Evolutionary conservation across 2,888 invertebrate species (phyloP).

Genomic region (Acronicta psi): DNA sequence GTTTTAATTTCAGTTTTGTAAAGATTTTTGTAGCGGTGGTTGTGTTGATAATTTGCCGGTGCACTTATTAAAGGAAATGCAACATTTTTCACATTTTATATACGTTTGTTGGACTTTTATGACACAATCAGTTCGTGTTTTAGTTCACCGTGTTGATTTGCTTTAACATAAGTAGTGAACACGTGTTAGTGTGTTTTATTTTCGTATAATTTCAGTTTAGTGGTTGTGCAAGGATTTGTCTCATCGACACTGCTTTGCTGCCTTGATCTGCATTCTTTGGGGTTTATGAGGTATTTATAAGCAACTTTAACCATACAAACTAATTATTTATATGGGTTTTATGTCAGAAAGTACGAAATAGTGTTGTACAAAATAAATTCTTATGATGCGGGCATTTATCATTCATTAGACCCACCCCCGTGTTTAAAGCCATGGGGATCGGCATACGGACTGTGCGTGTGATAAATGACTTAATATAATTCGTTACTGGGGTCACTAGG

Average conservation of each 20-base stretch:
- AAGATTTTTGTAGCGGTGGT: slow-evolving; percentile 77
- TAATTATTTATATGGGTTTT: slow-evolving; percentile 21
- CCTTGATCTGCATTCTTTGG: slow-evolving; percentile 60
- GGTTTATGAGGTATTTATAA: slow-evolving; percentile 69
- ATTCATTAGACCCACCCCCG: slow-evolving; percentile 61
- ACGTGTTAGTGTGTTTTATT: slow-evolving; percentile 76
- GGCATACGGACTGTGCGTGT: slow-evolving; percentile 55
- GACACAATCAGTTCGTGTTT: slow-evolving; percentile 75
- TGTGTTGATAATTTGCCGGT: slow-evolving; percentile 71
- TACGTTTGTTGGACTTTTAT: slow-evolving; percentile 76
- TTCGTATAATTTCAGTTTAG: slow-evolving; percentile 76
- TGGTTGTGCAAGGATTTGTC: slow-evolving; percentile 85
- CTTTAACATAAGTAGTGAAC: slow-evolving; percentile 68
- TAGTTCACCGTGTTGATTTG: slow-evolving; percentile 67
- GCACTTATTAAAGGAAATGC: slow-evolving; percentile 76
- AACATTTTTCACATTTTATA: slow-evolving; percentile 73
- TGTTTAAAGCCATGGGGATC: slow-evolving; percentile 55
- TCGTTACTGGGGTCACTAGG: slow-evolving; percentile 35
- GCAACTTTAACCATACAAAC: slow-evolving; percentile 23
- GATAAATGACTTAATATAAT: slow-evolving; percentile 61
- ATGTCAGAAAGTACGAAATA: slow-evolving; percentile 32
- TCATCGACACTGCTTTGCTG: slow-evolving; percentile 65
- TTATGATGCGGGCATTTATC: slow-evolving; percentile 64
- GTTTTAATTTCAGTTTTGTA: slow-evolving; percentile 77
- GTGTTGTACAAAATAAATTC: slow-evolving; percentile 45